phyloP scores from a whole-genome alignment of 2,113 vertebrate genomes.

The Strix aluco region DNA sequence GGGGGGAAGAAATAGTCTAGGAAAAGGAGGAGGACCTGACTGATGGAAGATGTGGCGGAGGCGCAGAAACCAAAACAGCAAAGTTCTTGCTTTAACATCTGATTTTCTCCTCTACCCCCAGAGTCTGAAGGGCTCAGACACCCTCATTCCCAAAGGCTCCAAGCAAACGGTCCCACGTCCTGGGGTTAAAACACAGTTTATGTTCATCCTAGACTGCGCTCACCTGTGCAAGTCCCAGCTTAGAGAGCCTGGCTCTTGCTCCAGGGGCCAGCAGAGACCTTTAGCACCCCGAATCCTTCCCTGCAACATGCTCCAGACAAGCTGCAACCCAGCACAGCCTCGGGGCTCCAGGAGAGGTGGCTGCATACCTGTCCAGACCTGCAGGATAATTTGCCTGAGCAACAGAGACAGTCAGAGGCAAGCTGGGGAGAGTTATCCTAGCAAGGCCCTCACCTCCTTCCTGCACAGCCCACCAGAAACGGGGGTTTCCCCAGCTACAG shows the following conservation, averaged over 20 bases:
- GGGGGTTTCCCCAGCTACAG: background rate
- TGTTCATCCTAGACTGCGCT: background rate
- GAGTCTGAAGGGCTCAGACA: background rate
- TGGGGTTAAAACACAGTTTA: background rate
- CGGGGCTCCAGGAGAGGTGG: background rate
- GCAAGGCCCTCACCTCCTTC: background rate
- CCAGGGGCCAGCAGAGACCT: background rate
- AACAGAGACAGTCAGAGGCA: background rate
- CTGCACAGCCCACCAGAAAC: background rate
- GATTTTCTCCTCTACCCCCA: background rate
- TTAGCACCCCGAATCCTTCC: background rate
- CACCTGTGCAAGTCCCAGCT: background rate
- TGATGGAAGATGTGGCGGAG: background rate
- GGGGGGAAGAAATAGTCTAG: background rate
- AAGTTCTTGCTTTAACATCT: background rate
- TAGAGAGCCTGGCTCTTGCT: background rate
- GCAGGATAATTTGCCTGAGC: background rate
- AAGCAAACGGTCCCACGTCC: rapidly evolving
- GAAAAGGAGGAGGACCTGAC: background rate
- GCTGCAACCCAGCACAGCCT: background rate
- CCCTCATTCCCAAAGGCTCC: background rate
- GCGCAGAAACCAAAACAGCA: background rate
- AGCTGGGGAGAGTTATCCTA: background rate
- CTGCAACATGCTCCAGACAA: background rate
- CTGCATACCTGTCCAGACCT: background rate